These are phyloP conservation scores for Caenorhabditis parvicauda DNA, from an alignment of 2,888 invertebrate species.

Conservation along the genomic window DNA sequence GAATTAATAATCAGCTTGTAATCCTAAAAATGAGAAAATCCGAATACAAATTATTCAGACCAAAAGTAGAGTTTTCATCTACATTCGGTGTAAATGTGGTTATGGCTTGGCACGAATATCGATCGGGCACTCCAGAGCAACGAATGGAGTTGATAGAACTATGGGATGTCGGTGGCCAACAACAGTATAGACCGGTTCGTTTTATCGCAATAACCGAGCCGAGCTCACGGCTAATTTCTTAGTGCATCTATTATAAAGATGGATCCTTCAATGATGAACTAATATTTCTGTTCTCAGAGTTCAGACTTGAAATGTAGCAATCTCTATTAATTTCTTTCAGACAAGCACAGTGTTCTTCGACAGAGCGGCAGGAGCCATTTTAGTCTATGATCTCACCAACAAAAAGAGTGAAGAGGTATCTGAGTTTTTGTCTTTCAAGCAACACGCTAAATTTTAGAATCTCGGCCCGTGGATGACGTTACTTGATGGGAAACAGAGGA, in stretches of 20 bases:
- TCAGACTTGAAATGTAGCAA: too few species aligned
- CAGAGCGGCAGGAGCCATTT: slow-evolving; percentile 83
- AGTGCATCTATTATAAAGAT: too few species aligned
- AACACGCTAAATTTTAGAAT: slow-evolving; percentile 28
- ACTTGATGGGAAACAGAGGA: slow-evolving; percentile 32
- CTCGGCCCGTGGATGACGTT: slow-evolving; percentile 45
- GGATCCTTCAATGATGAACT: background rate
- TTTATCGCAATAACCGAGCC: background rate
- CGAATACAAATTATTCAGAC: slow-evolving; percentile 61
- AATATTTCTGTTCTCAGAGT: too few species aligned
- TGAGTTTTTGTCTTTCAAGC: slow-evolving; percentile 1
- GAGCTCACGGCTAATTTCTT: background rate
- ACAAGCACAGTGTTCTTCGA: slow-evolving; percentile 93
- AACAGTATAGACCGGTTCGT: slow-evolving; percentile 73
- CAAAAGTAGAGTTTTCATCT: slow-evolving; percentile 83
- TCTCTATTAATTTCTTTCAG: too few species aligned
- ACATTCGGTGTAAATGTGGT: slow-evolving; percentile 83
- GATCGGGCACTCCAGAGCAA: slow-evolving; percentile 54
- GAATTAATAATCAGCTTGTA: too few species aligned
- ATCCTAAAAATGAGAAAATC: background rate
- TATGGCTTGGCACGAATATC: slow-evolving; percentile 71
- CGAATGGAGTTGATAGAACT: slow-evolving; percentile 73
- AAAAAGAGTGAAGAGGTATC: slow-evolving; percentile 78
- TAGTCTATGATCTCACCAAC: slow-evolving; percentile 95
- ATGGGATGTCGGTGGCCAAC: slow-evolving; percentile 95